phyloP scores from a whole-genome alignment of 2,113 vertebrate species.

The Pogonocichla stellata region DNA sequence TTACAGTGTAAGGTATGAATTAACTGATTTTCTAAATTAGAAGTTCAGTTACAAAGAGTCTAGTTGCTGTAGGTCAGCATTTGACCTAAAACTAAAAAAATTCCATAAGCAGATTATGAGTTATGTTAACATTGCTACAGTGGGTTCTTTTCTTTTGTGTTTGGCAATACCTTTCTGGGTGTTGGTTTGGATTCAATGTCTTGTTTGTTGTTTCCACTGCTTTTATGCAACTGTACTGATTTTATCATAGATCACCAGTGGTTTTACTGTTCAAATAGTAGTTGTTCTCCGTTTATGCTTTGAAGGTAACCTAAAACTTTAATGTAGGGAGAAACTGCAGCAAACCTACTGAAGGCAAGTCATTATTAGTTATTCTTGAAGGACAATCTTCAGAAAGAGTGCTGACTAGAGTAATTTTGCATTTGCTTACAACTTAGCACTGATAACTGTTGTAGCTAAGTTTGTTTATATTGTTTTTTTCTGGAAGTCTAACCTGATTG shows the following conservation, averaged over 20 bases:
- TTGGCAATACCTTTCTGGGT: neutral
- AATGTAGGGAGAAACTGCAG: neutral
- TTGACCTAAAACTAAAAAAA: conserved; percentile 5
- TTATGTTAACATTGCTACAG: neutral
- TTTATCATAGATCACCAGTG: neutral
- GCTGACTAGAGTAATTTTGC: neutral
- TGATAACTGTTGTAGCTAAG: neutral
- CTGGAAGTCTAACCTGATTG: neutral
- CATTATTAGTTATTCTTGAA: neutral
- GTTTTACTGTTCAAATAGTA: neutral
- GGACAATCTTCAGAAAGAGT: neutral
- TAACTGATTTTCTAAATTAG: neutral
- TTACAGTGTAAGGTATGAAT: neutral
- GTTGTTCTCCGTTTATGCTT: neutral
- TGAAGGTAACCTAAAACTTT: neutral
- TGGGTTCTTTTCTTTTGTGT: conserved; percentile 49
- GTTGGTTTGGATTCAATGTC: neutral
- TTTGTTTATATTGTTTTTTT: neutral
- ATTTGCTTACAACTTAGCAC: neutral
- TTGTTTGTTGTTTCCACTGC: neutral
- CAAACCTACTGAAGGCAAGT: neutral
- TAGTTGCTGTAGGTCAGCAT: neutral
- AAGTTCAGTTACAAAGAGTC: neutral
- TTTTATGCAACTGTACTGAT: neutral
- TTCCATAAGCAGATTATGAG: conserved; percentile 26